Percentiles rank a stretch among this genome's conserved stretches.
Evolutionary conservation across 2,113 vertebrate species (phyloP).

Genomic region (Salvelinus fontinalis): DNA sequence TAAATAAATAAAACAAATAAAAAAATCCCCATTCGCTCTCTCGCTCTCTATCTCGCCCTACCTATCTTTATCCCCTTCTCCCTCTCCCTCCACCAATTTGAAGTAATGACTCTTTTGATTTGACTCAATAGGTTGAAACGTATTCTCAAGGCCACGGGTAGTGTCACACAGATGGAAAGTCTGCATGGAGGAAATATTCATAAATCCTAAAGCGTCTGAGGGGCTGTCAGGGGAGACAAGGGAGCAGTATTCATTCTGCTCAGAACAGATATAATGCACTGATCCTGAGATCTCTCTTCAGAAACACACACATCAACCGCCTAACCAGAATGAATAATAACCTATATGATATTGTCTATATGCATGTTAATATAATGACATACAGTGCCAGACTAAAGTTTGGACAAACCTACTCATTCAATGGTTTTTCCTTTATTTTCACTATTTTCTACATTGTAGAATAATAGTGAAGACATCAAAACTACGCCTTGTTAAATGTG

Average conservation of each 20-base stretch:
- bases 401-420: too few relatives aligned
- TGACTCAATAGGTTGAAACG: slow-evolving; percentile 99
- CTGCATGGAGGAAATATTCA: slow-evolving; percentile 87
- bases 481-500: too few relatives aligned
- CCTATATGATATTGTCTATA: not conserved
- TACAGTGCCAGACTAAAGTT: too few relatives aligned
- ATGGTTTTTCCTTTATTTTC: too few relatives aligned
- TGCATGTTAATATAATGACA: slow-evolving; percentile 65
- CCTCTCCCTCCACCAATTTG: slow-evolving; percentile 84
- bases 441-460: too few relatives aligned
- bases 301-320: not conserved
- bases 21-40: too few relatives aligned
- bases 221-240: slow-evolving; percentile 92
- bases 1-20: too few relatives aligned
- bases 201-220: slow-evolving; percentile 97
- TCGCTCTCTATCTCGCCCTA: too few relatives aligned
- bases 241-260: slow-evolving; percentile 62
- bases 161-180: slow-evolving; percentile 72
- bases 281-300: not conserved
- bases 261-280: not conserved
- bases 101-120: slow-evolving; percentile 99
- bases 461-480: too few relatives aligned
- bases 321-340: not conserved
- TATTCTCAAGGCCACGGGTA: slow-evolving; percentile 99
- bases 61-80: not conserved